Percentiles rank a stretch among this genome's conserved stretches.
These are phyloP conservation scores for Sussaba pulchella DNA, from an alignment of 2,888 invertebrate species.

Conservation along the genomic window DNA sequence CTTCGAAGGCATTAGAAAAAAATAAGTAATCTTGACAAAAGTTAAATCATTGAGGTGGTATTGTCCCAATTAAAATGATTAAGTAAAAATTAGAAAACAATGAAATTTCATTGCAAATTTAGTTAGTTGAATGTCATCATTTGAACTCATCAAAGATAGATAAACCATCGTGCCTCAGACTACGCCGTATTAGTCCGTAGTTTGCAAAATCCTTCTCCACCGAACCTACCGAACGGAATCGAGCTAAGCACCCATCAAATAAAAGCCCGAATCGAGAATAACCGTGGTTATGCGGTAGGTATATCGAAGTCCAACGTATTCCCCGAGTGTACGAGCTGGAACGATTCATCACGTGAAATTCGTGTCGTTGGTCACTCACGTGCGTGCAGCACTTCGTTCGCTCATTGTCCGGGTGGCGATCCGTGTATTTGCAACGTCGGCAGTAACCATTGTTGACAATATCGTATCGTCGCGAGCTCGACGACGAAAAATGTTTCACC, in stretches of 20 bases:
- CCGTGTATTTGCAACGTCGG: slow-evolving; percentile 28
- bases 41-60: too few species aligned
- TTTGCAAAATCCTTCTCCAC: slow-evolving; percentile 28
- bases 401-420: slow-evolving; percentile 20
- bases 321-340: slow-evolving; percentile 4
- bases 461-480: slow-evolving; percentile 44
- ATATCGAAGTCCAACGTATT: slow-evolving; percentile 3
- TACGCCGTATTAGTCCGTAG: slow-evolving; percentile 22
- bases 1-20: too few species aligned
- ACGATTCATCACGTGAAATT: not conserved
- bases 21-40: too few species aligned
- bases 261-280: slow-evolving; percentile 38
- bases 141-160: not conserved
- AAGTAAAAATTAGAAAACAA: too few species aligned
- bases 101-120: not conserved
- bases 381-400: slow-evolving; percentile 20
- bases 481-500: slow-evolving; percentile 41
- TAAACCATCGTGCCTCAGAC: not conserved
- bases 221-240: slow-evolving; percentile 48
- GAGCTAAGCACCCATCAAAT: slow-evolving; percentile 50
- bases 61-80: too few species aligned
- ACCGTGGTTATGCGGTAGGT: slow-evolving; percentile 52
- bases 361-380: slow-evolving; percentile 32
- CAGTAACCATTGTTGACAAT: slow-evolving; percentile 53
- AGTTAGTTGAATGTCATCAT: too few species aligned